phyloP scores from a whole-genome alignment of 2,113 vertebrate genomes.

The Clarias macrocephalus region DNA sequence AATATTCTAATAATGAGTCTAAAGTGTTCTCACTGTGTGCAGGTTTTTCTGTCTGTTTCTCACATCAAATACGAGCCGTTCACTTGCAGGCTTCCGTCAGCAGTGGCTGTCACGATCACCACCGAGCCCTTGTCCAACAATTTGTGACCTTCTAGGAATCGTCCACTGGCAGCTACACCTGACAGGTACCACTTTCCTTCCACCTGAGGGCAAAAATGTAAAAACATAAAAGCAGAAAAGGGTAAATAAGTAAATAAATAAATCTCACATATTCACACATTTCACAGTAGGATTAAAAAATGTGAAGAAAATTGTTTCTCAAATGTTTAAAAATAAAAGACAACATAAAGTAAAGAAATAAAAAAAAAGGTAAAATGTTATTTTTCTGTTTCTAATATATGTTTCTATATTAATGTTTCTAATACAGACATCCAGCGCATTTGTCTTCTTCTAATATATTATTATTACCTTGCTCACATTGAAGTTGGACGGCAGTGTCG shows the following conservation, averaged over 20 bases:
- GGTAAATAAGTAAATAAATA: no score
- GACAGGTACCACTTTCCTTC: constrained; percentile 82
- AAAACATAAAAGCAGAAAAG: not conserved
- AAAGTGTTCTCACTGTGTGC: not conserved
- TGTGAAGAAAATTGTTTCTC: no score
- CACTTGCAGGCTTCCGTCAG: not conserved
- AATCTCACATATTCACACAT: no score
- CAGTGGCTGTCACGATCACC: constrained; percentile 61
- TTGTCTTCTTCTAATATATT: no score
- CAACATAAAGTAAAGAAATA: not conserved
- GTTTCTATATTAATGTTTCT: no score
- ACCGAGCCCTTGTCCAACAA: constrained; percentile 70
- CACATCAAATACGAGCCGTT: not conserved
- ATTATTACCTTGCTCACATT: constrained; percentile 74
- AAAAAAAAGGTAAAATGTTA: no score
- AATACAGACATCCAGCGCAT: no score
- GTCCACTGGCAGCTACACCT: constrained; percentile 63
- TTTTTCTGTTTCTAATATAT: no score
- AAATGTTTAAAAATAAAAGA: not conserved
- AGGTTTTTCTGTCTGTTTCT: not conserved
- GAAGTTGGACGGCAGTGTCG: constrained; percentile 66
- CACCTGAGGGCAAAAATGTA: constrained; percentile 65
- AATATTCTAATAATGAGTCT: not conserved
- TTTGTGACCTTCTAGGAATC: no score
- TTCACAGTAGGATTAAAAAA: no score